A percentile compares a stretch with the other conserved stretches of the same genome.
phyloP scores from a whole-genome alignment of 2,113 vertebrate species.

The rabbit (Oryctolagus cuniculus) region mOryCun1.1 NC_091445.1:1361001-1361500 shows the following conservation, averaged over 20 bases:
- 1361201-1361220: conserved; percentile 1
- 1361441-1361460: conserved; percentile 97
- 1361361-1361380: conserved; percentile 93
- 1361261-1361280: conserved; percentile 8
- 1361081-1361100: no score
- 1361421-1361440: conserved; percentile 97
- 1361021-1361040: background rate
- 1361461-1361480: conserved; percentile 98
- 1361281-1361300: background rate
- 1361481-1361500: conserved; percentile 95
- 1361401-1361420: conserved; percentile 98
- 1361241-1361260: background rate
- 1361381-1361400: conserved; percentile 98
- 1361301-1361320: background rate
- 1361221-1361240: background rate
- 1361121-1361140: background rate
- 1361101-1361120: no score
- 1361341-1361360: conserved; percentile 93
- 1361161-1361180: background rate
- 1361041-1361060: background rate
- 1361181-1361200: background rate
- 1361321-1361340: conserved; percentile 49
- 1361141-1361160: background rate
- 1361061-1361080: no score
- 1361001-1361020: background rate